Percentiles rank a stretch among this genome's conserved stretches.
Evolutionary conservation across 2,797 vertebrate species (phyloP).

Genomic region (Lerista edwardsae): DNA sequence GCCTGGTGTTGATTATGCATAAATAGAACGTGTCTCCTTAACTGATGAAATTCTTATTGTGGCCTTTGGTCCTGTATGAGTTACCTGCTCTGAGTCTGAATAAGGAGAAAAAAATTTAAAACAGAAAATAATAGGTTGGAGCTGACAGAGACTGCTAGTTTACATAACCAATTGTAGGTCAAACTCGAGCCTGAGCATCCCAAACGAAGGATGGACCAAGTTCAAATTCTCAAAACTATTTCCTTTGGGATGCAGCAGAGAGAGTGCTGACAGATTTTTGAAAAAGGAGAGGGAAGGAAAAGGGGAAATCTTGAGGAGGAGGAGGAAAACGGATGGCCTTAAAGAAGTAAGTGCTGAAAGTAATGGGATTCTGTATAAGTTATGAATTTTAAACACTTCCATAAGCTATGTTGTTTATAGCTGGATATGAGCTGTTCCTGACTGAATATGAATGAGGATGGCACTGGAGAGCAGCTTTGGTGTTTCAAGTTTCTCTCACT

Average conservation of each 20-base stretch:
- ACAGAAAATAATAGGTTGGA: not conserved
- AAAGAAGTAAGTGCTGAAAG: slow-evolving; percentile 51
- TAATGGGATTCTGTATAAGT: slow-evolving; percentile 63
- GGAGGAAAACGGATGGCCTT: slow-evolving; percentile 36
- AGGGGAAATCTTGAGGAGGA: slow-evolving; percentile 8
- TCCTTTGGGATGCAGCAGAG: slow-evolving; percentile 41
- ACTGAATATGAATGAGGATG: slow-evolving; percentile 45
- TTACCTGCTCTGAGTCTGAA: not conserved
- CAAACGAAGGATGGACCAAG: not conserved
- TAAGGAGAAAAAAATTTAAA: not conserved
- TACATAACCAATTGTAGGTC: not conserved
- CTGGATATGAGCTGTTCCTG: slow-evolving; percentile 47
- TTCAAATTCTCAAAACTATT: slow-evolving; percentile 42
- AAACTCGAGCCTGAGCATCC: not conserved
- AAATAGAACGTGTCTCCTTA: not conserved
- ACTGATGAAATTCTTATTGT: slow-evolving; percentile 10
- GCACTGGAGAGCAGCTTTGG: slow-evolving; percentile 39
- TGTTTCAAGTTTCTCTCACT: slow-evolving; percentile 34
- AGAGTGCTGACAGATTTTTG: slow-evolving; percentile 36
- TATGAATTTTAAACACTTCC: slow-evolving; percentile 66
- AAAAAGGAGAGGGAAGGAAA: slow-evolving; percentile 38
- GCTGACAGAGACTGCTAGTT: not conserved
- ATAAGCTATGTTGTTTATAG: slow-evolving; percentile 50
- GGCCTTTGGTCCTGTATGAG: not conserved
- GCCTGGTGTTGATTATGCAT: not conserved